phyloP scores from a whole-genome alignment of 2,113 vertebrate species.

The Amazona vittata region DNA sequence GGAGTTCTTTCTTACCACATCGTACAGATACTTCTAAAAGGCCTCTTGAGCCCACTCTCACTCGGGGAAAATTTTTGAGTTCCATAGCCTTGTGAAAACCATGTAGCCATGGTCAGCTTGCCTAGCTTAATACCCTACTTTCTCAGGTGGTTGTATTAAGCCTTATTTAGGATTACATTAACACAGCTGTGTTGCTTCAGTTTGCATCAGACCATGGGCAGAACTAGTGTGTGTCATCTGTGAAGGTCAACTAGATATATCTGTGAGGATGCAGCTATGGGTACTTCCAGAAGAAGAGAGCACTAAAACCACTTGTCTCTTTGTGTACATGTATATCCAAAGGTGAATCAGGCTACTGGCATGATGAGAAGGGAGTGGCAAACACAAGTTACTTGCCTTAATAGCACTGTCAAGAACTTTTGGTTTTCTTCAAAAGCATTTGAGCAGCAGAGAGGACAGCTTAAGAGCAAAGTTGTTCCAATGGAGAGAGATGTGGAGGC shows the following conservation, averaged over 20 bases:
- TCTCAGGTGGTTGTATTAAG: neutral
- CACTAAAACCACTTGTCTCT: neutral
- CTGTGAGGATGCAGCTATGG: neutral
- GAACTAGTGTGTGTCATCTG: fast-evolving
- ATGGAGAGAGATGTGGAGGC: neutral
- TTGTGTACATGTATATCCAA: neutral
- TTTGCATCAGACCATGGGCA: neutral
- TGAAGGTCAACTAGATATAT: neutral
- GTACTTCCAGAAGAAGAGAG: neutral
- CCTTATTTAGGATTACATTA: neutral
- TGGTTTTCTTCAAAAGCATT: neutral
- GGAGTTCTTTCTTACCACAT: neutral
- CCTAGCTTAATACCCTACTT: neutral
- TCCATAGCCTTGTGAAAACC: neutral
- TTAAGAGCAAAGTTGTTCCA: constrained; percentile 38
- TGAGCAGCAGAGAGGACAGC: constrained; percentile 41
- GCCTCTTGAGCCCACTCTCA: neutral
- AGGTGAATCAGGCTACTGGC: neutral
- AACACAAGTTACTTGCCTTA: constrained; percentile 9
- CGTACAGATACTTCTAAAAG: neutral
- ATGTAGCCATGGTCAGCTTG: neutral
- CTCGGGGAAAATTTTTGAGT: neutral
- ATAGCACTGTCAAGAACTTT: constrained; percentile 39
- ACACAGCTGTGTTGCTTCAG: neutral
- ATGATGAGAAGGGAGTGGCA: neutral